Base-by-base conservation (phyloP, 2,113 vertebrate species). In the Tachysurus vachellii region DNA sequence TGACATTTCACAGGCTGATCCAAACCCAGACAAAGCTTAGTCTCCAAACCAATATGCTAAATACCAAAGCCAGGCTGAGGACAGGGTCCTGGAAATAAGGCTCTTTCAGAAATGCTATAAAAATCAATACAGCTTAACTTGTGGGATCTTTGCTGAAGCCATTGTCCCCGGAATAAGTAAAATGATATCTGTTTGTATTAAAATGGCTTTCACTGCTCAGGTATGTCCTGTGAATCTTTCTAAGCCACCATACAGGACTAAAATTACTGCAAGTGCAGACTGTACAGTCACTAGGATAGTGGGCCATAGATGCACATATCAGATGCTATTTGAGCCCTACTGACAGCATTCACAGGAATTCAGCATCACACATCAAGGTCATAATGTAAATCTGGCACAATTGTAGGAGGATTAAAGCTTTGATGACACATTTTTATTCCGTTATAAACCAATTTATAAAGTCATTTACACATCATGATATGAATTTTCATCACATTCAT, bases 1-100 rank as follows among this genome's bases (percentile, higher is more conserved):
- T 92, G 94, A 94, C 92, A 95, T 96, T 95, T 94, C 94, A 91
- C 91, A 92, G 91, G 84, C 88, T 91, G 85, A 90, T 91, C 93
- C 88, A 94, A 93, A 91, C 83, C 47, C 89, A 88, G 91, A 88
- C 86, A 83, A 86, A 88, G 91, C 91, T 81, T 84, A 11, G 0
- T 77, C 90, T 88, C 89, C 87, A 80, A 87, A 77, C 83, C 89
- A 91, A 85, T 85, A 85, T 93, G 94, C 90, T 92, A 94, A 94
- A 95, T 94, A 91, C 92, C 94, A 92, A 84, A 81, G 59, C 79
- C 86, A 92, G 89, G 87, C 92, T 92, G 90, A 91, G 85, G 87
- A 90, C 82, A 92, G 85, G 88, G 91, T 89, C 36, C 91, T 84
- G 28, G 42, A 85, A 80, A 81, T 84, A 77, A n/a, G n/a, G 42